A percentile compares a stretch with the other conserved stretches of the same genome.
These are phyloP conservation scores for Diplosoma virens DNA, from an alignment of 23 tunicate species.

Conservation along the genomic window DNA sequence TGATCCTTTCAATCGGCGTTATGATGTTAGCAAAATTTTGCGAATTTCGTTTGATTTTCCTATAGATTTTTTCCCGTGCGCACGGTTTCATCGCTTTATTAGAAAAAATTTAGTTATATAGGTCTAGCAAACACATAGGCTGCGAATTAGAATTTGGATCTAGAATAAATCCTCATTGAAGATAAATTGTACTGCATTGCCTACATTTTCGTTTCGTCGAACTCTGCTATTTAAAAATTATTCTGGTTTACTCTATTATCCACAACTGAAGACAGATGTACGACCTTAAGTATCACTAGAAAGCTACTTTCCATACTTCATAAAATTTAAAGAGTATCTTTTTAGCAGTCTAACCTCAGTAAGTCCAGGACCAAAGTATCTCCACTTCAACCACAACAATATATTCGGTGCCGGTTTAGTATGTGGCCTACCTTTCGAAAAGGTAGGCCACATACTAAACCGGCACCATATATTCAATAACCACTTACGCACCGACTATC, in stretches of 20 bases:
- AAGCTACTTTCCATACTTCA: neutral
- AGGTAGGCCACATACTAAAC: too few species aligned
- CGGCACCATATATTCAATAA: neutral
- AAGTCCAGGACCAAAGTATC: neutral
- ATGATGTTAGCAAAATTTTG: too few species aligned
- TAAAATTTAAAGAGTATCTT: neutral
- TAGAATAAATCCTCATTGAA: neutral
- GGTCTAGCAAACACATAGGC: neutral
- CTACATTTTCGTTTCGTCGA: neutral
- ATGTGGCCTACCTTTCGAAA: too few species aligned
- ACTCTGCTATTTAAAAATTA: neutral
- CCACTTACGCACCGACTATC: neutral
- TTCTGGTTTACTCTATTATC: neutral
- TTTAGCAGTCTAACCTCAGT: neutral
- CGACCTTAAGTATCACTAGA: neutral
- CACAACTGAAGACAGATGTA: neutral
- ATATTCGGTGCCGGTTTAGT: too few species aligned
- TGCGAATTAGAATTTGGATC: neutral
- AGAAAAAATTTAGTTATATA: neutral
- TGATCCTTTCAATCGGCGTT: too few species aligned
- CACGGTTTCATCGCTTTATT: neutral
- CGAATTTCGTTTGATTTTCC: neutral
- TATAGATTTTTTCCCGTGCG: conserved; percentile 9
- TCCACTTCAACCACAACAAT: neutral
- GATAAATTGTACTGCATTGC: neutral